Conservation (phyloP, 2,888 invertebrate species). For the Meliscaeva auricollis region DNA sequence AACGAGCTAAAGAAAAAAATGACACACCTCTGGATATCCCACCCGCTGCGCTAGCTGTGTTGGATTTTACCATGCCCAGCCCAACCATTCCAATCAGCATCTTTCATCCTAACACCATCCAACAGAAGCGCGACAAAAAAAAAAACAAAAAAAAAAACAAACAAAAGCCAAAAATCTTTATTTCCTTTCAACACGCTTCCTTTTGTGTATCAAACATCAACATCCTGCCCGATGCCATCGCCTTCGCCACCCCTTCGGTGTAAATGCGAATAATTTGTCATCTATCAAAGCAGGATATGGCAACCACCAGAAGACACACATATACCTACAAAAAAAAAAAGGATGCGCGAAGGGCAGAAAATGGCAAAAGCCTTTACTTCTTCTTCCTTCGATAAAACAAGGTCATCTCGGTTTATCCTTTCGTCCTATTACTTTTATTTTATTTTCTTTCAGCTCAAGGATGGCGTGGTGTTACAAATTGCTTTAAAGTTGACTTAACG, state of each 20-base stretch:
- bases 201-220: constrained; percentile 31
- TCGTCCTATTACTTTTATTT: constrained; percentile 16
- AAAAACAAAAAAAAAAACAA: constrained; percentile 5
- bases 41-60: constrained; percentile 17
- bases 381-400: constrained; percentile 57
- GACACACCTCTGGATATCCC: constrained; percentile 49
- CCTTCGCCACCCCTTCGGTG: constrained; percentile 27
- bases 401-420: constrained; percentile 62
- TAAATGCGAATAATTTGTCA: constrained; percentile 72
- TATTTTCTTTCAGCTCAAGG: background rate
- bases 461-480: constrained; percentile 64
- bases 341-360: constrained; percentile 42
- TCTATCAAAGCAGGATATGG: constrained; percentile 71
- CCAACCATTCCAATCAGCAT: constrained; percentile 64
- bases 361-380: constrained; percentile 56
- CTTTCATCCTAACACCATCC: constrained; percentile 58
- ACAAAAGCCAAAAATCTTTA: constrained; percentile 69
- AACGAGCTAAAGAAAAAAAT: constrained; percentile 24
- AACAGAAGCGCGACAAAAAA: background rate
- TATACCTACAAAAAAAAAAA: constrained; percentile 15
- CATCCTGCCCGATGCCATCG: background rate
- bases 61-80: constrained; percentile 4
- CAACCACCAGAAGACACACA: constrained; percentile 40
- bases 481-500: constrained; percentile 70
- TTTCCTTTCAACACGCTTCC: constrained; percentile 66